Conservation (phyloP, 2,113 vertebrate species). For the Dissostichus mawsoni region DNA sequence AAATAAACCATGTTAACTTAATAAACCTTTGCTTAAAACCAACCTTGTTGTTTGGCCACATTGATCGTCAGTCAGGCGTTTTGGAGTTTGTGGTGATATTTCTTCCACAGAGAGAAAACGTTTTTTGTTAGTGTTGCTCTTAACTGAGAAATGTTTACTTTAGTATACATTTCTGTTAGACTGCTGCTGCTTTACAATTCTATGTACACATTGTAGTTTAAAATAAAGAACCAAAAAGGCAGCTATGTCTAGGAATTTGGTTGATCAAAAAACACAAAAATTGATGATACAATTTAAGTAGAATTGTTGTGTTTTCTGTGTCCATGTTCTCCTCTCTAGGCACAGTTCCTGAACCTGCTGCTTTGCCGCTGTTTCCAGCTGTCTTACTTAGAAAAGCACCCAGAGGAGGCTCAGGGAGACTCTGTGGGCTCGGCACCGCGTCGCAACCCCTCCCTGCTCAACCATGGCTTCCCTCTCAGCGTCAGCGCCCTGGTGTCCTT, state of each 20-base stretch:
- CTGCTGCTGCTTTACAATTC: neutral
- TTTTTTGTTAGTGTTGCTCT: neutral
- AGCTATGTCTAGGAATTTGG: too few species aligned
- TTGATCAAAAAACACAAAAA: too few species aligned
- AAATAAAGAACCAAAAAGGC: too few species aligned
- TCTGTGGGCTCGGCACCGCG: slow-evolving; percentile 36
- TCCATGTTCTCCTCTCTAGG: slow-evolving; percentile 75
- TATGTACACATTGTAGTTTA: too few species aligned
- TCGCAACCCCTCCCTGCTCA: slow-evolving; percentile 83
- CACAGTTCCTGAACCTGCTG: slow-evolving; percentile 91
- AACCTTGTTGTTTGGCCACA: too few species aligned
- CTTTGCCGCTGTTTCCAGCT: slow-evolving; percentile 97
- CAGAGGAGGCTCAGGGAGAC: slow-evolving; percentile 82
- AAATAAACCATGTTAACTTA: too few species aligned
- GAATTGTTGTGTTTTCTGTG: neutral
- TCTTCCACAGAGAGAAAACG: neutral
- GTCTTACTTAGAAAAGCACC: slow-evolving; percentile 88
- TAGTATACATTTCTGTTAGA: neutral
- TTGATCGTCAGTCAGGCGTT: too few species aligned
- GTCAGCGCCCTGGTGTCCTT: slow-evolving; percentile 95
- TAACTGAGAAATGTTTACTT: neutral
- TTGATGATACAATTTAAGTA: rapidly evolving
- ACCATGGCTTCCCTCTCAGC: slow-evolving; percentile 91
- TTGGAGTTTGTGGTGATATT: neutral
- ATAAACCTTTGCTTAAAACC: too few species aligned